Conservation (phyloP, 2,888 invertebrate genomes). For the Cremastinae sp. region DNA sequence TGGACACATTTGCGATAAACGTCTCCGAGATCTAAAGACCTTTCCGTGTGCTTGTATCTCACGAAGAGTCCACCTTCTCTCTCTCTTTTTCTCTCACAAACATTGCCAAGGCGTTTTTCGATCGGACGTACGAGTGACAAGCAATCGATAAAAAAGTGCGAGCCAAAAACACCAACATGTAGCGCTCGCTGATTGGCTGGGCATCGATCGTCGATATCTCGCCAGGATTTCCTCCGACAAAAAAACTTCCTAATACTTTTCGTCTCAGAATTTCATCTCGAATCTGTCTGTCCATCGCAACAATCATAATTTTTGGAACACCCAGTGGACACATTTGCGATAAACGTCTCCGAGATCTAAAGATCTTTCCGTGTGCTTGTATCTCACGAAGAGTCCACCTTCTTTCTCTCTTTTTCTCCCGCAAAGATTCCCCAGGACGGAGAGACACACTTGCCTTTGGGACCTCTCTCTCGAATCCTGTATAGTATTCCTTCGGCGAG, state of each 20-base stretch:
- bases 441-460: conserved; percentile 41
- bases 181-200: no score
- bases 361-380: conserved; percentile 50
- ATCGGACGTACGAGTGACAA: no score
- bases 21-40: conserved; percentile 56
- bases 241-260: no score
- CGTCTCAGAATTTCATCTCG: no score
- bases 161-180: no score
- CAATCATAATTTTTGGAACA: no score
- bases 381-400: conserved; percentile 42
- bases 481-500: conserved; percentile 48
- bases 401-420: conserved; percentile 16
- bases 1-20: conserved; percentile 43
- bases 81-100: conserved; percentile 24
- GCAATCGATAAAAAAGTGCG: no score
- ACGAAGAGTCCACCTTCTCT: conserved; percentile 25
- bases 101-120: conserved; percentile 39
- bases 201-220: no score
- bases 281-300: no score
- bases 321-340: conserved; percentile 17
- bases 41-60: conserved; percentile 49
- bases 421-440: conserved; percentile 37
- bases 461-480: conserved; percentile 41
- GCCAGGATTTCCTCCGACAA: no score
- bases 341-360: conserved; percentile 56